These are phyloP conservation scores for Andinoacara biseriatus DNA, from an alignment of 2,113 vertebrate genomes.

Conservation along the genomic window DNA sequence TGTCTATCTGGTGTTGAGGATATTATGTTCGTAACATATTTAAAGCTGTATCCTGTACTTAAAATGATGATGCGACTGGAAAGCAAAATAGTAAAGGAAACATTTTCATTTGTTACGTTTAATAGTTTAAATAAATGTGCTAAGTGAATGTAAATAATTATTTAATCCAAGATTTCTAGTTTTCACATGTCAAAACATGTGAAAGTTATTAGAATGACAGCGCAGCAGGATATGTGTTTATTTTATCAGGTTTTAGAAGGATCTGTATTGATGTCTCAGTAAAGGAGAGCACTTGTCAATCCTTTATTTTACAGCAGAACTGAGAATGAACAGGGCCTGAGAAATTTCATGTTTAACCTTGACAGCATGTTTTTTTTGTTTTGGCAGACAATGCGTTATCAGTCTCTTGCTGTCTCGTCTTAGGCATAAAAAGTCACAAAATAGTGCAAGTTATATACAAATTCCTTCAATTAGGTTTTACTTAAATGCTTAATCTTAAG, in stretches of 20 bases:
- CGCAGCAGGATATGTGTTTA: constrained; percentile 12
- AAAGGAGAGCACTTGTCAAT: constrained; percentile 22
- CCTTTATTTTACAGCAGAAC: constrained; percentile 9
- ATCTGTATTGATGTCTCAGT: background rate
- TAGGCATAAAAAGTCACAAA: background rate
- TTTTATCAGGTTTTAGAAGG: constrained; percentile 1
- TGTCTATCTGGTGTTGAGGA: background rate
- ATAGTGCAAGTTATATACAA: background rate
- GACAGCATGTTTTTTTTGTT: background rate
- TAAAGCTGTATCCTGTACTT: background rate
- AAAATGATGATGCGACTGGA: background rate
- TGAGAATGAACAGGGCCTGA: background rate
- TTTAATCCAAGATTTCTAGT: background rate
- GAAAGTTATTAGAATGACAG: background rate
- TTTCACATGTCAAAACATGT: background rate
- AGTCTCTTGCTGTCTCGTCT: background rate
- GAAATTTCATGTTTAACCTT: background rate
- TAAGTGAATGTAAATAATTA: background rate
- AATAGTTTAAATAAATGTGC: background rate
- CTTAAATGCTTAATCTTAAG: background rate
- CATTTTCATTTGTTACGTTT: background rate
- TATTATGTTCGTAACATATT: background rate
- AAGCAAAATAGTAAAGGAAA: background rate
- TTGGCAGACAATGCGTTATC: background rate
- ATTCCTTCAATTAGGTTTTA: background rate